Evolutionary conservation across 2,113 vertebrate genomes (phyloP), one percentile per base, ranked within the genome.

Genomic region (Apteryx mantelli): DNA sequence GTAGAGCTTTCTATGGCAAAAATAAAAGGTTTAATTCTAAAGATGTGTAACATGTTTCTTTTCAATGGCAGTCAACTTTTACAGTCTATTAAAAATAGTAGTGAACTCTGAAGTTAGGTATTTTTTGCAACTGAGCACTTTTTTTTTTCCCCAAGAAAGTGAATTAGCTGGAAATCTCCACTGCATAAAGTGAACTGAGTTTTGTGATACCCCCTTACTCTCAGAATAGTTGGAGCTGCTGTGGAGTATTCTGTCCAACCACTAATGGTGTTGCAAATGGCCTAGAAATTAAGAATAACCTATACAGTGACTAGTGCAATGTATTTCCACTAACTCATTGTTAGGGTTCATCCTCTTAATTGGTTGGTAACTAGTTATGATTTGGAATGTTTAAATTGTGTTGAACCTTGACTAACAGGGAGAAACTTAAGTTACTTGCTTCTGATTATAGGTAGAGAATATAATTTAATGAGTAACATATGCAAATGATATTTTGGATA

Each of bases 1-100:
- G 97, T 99, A 98, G 98, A 98, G 98, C 97, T 98, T 98, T 98
- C 97, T 98, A 98, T 97, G 97, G 97, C 97, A 97, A 97, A 98
- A 99, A 98, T 98, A 98, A 98, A 98, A 97, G 55, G 50, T 97
- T 97, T 98, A 97, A 98, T 98, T 98, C 97, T 97, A 66, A 84
- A 66, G 63, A 82, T 58, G 78, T 61, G 87, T 79, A 74, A 50
- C 75, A 63, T 84, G 78, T 87, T 96, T 97, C 38, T 95, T 95
- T 96, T 93, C 69, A 48, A 88, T 82, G 46, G 28, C 44, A 88
- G 76, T 91, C 73, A 19, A 9, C 65, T 94, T 87, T 63, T 74
- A 8, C 42, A 82, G 64, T 60, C 76, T 83, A 36, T 42, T 71
- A 28, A 58, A 55, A 70, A 18, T 6, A 73, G 46, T 55, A 61